phyloP scores from a whole-genome alignment of 2,888 invertebrate species.

The Cheilosia grossa region DNA sequence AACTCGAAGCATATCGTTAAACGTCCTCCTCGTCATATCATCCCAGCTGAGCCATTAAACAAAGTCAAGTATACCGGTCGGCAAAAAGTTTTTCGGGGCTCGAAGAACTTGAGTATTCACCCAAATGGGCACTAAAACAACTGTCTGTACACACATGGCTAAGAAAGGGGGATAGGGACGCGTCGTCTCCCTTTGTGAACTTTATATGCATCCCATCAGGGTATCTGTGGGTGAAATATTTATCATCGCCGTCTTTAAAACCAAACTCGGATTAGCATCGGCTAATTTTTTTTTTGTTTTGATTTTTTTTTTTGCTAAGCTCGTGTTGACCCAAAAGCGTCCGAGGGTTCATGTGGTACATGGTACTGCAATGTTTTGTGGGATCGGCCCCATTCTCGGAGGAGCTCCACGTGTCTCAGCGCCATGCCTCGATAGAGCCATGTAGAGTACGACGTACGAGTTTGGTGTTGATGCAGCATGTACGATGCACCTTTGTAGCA shows the following conservation, averaged over 20 bases:
- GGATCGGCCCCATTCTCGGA: slow-evolving; percentile 41
- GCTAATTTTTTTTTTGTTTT: background rate
- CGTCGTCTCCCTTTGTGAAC: slow-evolving; percentile 25
- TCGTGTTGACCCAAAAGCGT: slow-evolving; percentile 47
- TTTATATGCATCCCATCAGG: slow-evolving; percentile 35
- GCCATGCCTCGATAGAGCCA: slow-evolving; percentile 1
- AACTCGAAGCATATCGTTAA: slow-evolving; percentile 25
- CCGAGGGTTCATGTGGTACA: slow-evolving; percentile 22
- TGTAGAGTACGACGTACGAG: background rate
- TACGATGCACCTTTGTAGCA: slow-evolving; percentile 25
- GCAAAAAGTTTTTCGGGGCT: slow-evolving; percentile 42
- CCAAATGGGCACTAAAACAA: slow-evolving; percentile 69
- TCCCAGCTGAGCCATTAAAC: slow-evolving; percentile 66
- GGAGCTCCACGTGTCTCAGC: slow-evolving; percentile 36
- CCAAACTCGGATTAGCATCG: slow-evolving; percentile 32
- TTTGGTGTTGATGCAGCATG: background rate
- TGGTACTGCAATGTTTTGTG: slow-evolving; percentile 48
- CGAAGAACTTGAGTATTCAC: slow-evolving; percentile 52
- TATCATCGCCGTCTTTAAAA: slow-evolving; percentile 24
- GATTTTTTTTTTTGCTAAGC: background rate
- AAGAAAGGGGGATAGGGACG: background rate
- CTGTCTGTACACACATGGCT: slow-evolving; percentile 36
- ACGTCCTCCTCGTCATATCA: slow-evolving; percentile 57
- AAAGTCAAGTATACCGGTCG: slow-evolving; percentile 52
- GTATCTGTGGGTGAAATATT: slow-evolving; percentile 12